A percentile compares a stretch with the other conserved stretches of the same genome.
Conservation (phyloP, 1,140 invertebrate genomes). For the Potamilus streckersoni region DNA sequence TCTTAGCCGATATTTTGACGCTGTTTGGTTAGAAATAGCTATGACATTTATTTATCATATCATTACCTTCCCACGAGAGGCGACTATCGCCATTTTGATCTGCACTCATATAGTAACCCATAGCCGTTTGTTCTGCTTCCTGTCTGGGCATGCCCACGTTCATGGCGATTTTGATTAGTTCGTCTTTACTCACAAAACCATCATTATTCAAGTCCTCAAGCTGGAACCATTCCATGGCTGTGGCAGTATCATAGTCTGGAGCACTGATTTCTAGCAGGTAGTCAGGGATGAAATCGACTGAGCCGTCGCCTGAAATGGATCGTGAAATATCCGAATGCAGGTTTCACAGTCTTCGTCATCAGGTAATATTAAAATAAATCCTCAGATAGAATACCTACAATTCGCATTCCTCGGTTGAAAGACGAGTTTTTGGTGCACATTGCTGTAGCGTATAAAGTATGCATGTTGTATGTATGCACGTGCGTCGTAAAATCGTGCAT, state of each 20-base stretch:
- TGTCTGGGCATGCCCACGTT: slow-evolving; percentile 45
- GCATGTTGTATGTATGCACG: no score
- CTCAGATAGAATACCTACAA: no score
- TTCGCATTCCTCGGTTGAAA: no score
- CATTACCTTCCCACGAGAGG: slow-evolving; percentile 47
- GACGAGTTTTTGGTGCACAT: no score
- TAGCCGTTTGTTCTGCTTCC: slow-evolving; percentile 40
- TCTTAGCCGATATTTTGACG: no score
- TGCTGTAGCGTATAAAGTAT: no score
- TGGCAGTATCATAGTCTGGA: slow-evolving; percentile 40
- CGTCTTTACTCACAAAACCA: slow-evolving; percentile 44
- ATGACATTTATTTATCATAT: no score
- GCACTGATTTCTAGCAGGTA: slow-evolving; percentile 49
- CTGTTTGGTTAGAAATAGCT: no score
- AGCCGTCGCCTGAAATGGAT: slow-evolving; percentile 38
- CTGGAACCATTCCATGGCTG: slow-evolving; percentile 50
- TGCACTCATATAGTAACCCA: slow-evolving; percentile 48
- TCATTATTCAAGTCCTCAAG: slow-evolving; percentile 51
- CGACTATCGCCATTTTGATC: slow-evolving; percentile 43
- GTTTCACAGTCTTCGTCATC: no score
- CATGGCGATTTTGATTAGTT: slow-evolving; percentile 44
- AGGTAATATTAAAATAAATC: no score
- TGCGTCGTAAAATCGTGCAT: no score
- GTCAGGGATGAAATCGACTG: slow-evolving; percentile 56
- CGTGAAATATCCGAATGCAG: no score